Evolutionary conservation across 2,888 invertebrate genomes (phyloP), one percentile per base, ranked within the genome.

Genomic region (Bombylius discolor): DNA sequence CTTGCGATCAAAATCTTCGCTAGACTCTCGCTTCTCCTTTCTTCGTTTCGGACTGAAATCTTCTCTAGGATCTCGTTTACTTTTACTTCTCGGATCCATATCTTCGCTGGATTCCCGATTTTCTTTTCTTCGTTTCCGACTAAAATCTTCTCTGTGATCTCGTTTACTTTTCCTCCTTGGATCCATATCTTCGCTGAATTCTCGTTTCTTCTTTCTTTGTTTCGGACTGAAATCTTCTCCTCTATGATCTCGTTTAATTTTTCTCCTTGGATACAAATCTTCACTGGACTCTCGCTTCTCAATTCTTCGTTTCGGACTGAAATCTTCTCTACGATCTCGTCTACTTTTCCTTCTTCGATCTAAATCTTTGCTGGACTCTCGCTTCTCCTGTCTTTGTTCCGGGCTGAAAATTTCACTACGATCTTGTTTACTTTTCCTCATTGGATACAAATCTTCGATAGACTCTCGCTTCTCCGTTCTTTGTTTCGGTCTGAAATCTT

Each of bases 111-210:
- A n/a, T n/a, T n/a, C n/a, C n/a, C n/a, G n/a, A n/a, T n/a, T n/a
- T n/a, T n/a, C n/a, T n/a, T n/a, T n/a, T 34, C 46, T 45, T 45
- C 52, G 59, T 23, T 65, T 66, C 34, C 69, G 70, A 47, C 31
- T 32, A 11, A 49, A 12, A 33, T 49, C 49, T 11, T 12, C 49
- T 11, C 13, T 33, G 4, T 6, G 5, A 49, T 23, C 23, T n/a
- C 13, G 7, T 8, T 1, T 11, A 42, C 39, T 42, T 4, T 11
- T 7, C 3, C 11, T 8, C 11, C 11, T 42, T 4, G 36, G 9
- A 8, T 9, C 9, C 36, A 36, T 8, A 36, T 36, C 7, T 36
- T 36, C 36, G 4, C 6, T 6, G 36, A 9, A 8, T 36, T 36
- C 36, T 23, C 23, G 23, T 3, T 23, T 23, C 23, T 23, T 3